These are phyloP conservation scores for Rhopalosiphum maidis DNA, from an alignment of 1,140 invertebrate genomes.

Conservation along the genomic window DNA sequence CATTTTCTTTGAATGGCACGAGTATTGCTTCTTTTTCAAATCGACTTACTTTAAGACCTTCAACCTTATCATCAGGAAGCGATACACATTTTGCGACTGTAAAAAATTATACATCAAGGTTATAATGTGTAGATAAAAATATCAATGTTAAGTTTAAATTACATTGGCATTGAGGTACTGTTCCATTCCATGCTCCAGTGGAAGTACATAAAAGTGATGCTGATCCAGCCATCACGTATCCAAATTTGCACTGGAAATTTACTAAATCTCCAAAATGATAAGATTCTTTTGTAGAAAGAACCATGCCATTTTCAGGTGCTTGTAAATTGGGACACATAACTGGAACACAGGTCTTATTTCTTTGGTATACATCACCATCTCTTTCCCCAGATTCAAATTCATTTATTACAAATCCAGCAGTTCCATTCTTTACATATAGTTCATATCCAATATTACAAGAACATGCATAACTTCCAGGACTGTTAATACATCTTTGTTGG, in stretches of 20 bases:
- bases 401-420: constrained; percentile 85
- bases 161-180: constrained; percentile 91
- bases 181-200: constrained; percentile 92
- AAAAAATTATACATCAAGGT: constrained; percentile 59
- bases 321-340: constrained; percentile 83
- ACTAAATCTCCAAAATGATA: constrained; percentile 87
- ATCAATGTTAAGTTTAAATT: constrained; percentile 63
- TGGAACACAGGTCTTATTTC: constrained; percentile 95
- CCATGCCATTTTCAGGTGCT: constrained; percentile 87
- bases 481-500: constrained; percentile 91
- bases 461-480: constrained; percentile 85
- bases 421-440: constrained; percentile 88
- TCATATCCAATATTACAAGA: constrained; percentile 92
- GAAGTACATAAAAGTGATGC: constrained; percentile 86
- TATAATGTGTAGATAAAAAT: constrained; percentile 38
- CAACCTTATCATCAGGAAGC: constrained; percentile 85
- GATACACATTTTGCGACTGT: constrained; percentile 88
- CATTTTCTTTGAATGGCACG: constrained; percentile 88
- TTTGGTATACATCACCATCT: constrained; percentile 86
- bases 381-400: constrained; percentile 82
- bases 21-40: constrained; percentile 79
- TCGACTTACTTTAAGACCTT: constrained; percentile 79
- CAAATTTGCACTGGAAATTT: constrained; percentile 93
- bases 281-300: constrained; percentile 78
- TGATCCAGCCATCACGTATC: constrained; percentile 88